Evolutionary conservation across 2,113 vertebrate genomes (phyloP).

Genomic region (Vombatus ursinus): DNA sequence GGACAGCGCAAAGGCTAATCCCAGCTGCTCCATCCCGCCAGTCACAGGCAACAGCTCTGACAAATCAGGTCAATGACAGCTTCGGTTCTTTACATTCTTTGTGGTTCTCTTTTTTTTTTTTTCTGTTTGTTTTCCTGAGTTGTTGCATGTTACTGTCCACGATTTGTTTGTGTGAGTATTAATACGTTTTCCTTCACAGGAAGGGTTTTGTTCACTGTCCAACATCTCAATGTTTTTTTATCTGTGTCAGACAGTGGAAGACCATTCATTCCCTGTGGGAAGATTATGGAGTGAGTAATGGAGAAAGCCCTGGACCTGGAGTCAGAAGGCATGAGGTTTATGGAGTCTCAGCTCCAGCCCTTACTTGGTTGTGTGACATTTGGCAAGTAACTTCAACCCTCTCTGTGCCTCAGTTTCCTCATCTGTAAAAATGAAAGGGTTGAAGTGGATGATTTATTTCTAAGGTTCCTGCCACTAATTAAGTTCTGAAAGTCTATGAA

Average conservation of each 20-base stretch:
- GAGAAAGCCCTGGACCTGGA: neutral
- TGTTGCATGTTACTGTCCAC: slow-evolving; percentile 70
- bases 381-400: neutral
- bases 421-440: neutral
- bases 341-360: neutral
- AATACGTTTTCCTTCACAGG: slow-evolving; percentile 65
- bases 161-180: slow-evolving; percentile 71
- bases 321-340: neutral
- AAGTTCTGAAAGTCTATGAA: neutral
- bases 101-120: slow-evolving; percentile 57
- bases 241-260: neutral
- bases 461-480: neutral
- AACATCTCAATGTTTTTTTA: slow-evolving; percentile 51
- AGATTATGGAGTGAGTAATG: neutral
- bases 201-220: slow-evolving; percentile 63
- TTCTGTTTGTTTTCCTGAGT: slow-evolving; percentile 52
- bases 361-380: neutral
- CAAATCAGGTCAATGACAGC: slow-evolving; percentile 91
- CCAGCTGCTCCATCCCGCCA: slow-evolving; percentile 84
- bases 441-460: neutral
- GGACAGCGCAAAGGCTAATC: slow-evolving; percentile 89
- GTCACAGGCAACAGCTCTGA: slow-evolving; percentile 86
- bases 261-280: neutral
- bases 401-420: neutral
- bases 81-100: slow-evolving; percentile 84